Evolutionary conservation across 2,113 vertebrate genomes (phyloP).

Genomic region (Anser cygnoides): DNA sequence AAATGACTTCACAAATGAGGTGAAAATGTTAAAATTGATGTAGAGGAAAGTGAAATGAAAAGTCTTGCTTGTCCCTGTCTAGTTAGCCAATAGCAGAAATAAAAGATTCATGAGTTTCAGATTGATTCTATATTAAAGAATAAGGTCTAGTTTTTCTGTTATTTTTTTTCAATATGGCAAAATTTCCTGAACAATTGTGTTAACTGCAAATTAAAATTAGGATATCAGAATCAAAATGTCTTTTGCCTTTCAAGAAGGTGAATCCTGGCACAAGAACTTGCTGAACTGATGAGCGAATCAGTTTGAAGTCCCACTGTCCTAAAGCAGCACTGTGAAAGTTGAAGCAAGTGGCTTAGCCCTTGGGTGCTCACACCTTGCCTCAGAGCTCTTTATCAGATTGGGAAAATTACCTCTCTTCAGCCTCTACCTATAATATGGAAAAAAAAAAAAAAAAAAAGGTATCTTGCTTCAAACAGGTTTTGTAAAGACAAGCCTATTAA

Average conservation of each 20-base stretch:
- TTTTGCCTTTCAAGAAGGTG: background rate
- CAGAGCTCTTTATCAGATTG: rapidly evolving
- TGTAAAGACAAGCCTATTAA: background rate
- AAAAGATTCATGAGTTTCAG: background rate
- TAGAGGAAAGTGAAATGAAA: background rate
- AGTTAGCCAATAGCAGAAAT: background rate
- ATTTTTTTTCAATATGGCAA: background rate
- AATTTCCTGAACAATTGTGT: background rate
- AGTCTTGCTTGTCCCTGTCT: background rate
- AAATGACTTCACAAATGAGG: background rate
- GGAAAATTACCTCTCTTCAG: background rate
- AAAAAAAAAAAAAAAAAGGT: background rate
- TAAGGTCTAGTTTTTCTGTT: background rate
- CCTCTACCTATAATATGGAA: background rate
- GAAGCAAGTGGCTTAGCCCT: background rate
- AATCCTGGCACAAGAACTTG: background rate
- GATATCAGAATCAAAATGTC: background rate
- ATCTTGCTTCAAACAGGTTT: background rate
- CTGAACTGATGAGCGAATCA: background rate
- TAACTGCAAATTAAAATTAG: background rate
- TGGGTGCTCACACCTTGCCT: background rate
- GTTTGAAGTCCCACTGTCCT: background rate
- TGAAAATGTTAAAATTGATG: background rate
- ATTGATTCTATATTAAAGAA: background rate
- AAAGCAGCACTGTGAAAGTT: rapidly evolving